Evolutionary conservation across 2,797 vertebrate genomes (phyloP), one percentile per base, ranked within the genome.

Genomic region (Leptodactylus fallax): DNA sequence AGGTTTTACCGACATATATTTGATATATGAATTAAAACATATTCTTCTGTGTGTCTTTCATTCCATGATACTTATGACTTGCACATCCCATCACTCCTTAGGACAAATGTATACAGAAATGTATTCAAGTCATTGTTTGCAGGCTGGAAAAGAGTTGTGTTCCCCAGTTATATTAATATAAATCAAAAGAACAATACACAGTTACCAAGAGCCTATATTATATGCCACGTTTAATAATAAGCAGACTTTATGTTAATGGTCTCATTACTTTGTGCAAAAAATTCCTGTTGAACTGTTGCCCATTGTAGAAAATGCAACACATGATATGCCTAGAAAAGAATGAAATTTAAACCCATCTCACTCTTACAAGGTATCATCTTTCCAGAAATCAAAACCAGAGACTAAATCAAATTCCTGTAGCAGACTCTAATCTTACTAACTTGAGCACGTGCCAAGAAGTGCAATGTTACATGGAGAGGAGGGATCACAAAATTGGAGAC

Each of bases 341-440:
- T 87, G 88, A 86, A 86, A 89, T 83, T 83, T 74, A 87, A 89
- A 53, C 85, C 51, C 88, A 89, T 89, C 88, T 89, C 77, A 89
- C 86, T 89, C 85, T 51, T 89, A 85, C 80, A 63, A 86, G 55
- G 88, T 89, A 94, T 93, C 95, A 93, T 92, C 91, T 93, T 91
- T 93, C 91, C 71, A 91, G 92, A 94, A 93, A 92, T 91, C 92
- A 87, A 91, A 94, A 94, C 95, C 91, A 89, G 80, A 91, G 95
- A 94, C 90, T 91, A 95, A 94, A 93, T 82, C 91, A 92, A 94
- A 94, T 92, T 91, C 86, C 87, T 92, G 86, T 90, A 90, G 92
- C 93, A 91, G 88, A 93, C 91, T 94, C 91, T 92, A 89, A 90
- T 92, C 92, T 92, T 92, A 81, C 90, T 94, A 91, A 89, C 91